Conservation (phyloP, 2,888 invertebrate genomes). For the Escarpia spicata region DNA sequence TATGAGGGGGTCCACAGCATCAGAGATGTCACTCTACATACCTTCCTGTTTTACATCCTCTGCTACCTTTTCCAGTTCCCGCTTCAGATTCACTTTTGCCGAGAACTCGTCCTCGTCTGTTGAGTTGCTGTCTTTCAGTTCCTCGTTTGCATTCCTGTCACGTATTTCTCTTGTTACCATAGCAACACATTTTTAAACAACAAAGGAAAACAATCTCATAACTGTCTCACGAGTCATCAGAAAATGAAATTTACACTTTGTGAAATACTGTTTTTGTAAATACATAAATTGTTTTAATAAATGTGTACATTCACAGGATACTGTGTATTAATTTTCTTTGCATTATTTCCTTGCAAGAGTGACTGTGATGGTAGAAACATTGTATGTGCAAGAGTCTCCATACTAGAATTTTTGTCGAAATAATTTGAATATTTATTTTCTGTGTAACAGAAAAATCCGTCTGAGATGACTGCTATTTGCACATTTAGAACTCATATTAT, state of each 20-base stretch:
- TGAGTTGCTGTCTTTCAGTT: slow-evolving; percentile 49
- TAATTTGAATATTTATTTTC: background rate
- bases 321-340: no score
- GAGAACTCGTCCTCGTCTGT: slow-evolving; percentile 27
- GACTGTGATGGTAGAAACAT: no score
- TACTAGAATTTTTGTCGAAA: background rate
- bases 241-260: no score
- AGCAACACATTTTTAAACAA: background rate
- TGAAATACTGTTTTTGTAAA: no score
- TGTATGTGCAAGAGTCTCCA: no score
- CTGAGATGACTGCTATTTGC: background rate
- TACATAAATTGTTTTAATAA: no score
- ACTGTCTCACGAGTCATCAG: background rate
- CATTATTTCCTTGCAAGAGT: no score
- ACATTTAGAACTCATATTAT: background rate
- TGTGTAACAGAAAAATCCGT: no score
- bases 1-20: background rate
- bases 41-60: slow-evolving; percentile 36
- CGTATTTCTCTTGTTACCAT: background rate
- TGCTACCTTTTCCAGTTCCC: slow-evolving; percentile 29
- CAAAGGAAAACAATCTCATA: background rate
- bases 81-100: slow-evolving; percentile 23
- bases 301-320: no score
- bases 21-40: background rate
- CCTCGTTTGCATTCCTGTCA: slow-evolving; percentile 58